phyloP scores from a whole-genome alignment of 1,140 invertebrate species.

The Drosophila repletoides region DNA sequence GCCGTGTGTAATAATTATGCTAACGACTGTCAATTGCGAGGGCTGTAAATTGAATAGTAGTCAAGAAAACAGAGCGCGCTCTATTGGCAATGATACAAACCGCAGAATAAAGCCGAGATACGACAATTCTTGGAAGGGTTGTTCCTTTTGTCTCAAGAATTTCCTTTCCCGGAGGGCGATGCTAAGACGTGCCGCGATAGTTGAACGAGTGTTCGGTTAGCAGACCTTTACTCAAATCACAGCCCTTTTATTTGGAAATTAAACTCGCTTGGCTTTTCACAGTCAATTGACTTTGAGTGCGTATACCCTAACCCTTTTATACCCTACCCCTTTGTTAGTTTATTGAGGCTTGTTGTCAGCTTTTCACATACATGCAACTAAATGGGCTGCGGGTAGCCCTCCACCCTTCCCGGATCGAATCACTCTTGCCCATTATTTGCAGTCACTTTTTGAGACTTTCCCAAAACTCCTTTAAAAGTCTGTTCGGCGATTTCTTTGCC shows the following conservation, averaged over 20 bases:
- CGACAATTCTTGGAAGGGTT: constrained; percentile 42
- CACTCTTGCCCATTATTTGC: constrained; percentile 60
- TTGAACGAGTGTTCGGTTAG: too few relatives aligned
- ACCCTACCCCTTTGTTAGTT: constrained; percentile 21
- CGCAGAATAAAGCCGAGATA: constrained; percentile 49
- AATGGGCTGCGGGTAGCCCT: constrained; percentile 24
- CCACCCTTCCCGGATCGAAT: constrained; percentile 40
- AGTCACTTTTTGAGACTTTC: constrained; percentile 42
- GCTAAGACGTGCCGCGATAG: constrained; percentile 45
- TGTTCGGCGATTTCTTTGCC: not conserved
- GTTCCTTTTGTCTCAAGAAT: constrained; percentile 29
- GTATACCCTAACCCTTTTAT: not conserved
- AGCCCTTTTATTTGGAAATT: constrained; percentile 77
- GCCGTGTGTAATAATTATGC: constrained; percentile 79
- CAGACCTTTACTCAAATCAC: constrained; percentile 48
- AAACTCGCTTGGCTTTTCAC: constrained; percentile 75
- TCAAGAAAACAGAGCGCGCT: too few relatives aligned
- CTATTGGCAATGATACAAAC: constrained; percentile 32
- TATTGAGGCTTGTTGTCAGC: constrained; percentile 73
- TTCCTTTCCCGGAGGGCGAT: constrained; percentile 35
- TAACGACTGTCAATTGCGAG: constrained; percentile 77
- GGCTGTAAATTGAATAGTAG: constrained; percentile 61
- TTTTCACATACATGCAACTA: constrained; percentile 40
- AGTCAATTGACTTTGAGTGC: constrained; percentile 67
- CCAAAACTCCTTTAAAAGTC: not conserved